These are phyloP conservation scores for Hepsetus odoe DNA, from an alignment of 2,113 vertebrate species.

Conservation along the genomic window DNA sequence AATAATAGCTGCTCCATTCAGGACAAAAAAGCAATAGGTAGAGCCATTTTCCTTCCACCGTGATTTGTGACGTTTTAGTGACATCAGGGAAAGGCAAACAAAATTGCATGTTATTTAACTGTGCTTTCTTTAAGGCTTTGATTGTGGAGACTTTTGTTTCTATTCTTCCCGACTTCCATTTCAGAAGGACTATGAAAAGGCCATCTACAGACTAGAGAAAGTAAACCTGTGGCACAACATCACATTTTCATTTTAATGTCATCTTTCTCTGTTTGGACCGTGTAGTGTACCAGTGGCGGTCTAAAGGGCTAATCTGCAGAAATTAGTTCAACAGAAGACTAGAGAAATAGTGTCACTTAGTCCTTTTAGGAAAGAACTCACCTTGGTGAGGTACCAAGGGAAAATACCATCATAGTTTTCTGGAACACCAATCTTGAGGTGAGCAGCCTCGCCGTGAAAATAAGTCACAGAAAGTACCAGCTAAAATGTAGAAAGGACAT, in stretches of 20 bases:
- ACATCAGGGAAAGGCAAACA: background rate
- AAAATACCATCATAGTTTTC: conserved; percentile 81
- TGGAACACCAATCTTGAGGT: conserved; percentile 77
- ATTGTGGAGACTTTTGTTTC: background rate
- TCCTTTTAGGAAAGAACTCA: conserved; percentile 60
- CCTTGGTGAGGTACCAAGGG: conserved; percentile 81
- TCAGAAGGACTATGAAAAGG: background rate
- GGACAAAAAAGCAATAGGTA: conserved; percentile 10
- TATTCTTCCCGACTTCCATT: background rate
- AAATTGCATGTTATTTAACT: background rate
- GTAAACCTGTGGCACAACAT: background rate
- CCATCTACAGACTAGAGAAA: background rate
- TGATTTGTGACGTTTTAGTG: background rate
- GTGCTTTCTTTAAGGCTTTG: background rate
- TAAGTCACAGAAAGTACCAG: conserved; percentile 54
- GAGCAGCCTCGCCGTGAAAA: conserved; percentile 61
- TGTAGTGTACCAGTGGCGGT: background rate
- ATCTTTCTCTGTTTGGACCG: too few species aligned
- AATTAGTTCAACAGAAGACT: conserved; percentile 1
- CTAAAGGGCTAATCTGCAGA: background rate
- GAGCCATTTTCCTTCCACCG: background rate
- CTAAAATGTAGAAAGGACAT: conserved; percentile 52
- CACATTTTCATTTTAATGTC: too few species aligned
- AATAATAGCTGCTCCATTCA: background rate
- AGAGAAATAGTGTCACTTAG: conserved; percentile 13